Evolutionary conservation across 1,140 invertebrate species (phyloP).

Genomic region (Holcopasites calliopsidis): DNA sequence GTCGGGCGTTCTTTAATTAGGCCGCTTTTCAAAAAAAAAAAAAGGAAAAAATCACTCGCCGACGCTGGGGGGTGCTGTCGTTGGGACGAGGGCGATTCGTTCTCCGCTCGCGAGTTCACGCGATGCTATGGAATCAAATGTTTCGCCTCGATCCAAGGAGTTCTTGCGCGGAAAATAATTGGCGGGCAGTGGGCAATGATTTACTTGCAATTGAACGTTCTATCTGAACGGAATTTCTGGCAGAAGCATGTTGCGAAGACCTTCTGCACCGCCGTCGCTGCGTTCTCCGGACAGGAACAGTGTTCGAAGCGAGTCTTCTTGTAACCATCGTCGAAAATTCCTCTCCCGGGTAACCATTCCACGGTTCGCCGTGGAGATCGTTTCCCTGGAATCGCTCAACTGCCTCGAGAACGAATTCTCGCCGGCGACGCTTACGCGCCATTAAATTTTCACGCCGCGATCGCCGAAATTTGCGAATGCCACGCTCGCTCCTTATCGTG

Average conservation of each 20-base stretch:
- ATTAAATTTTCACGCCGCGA: slow-evolving; percentile 51
- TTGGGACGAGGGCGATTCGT: neutral
- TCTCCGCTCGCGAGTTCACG: neutral
- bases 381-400: neutral
- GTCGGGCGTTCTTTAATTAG: slow-evolving; percentile 71
- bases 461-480: slow-evolving; percentile 50
- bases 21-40: no score
- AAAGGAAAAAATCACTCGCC: slow-evolving; percentile 71
- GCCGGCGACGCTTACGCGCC: slow-evolving; percentile 36
- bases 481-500: slow-evolving; percentile 49
- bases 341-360: neutral
- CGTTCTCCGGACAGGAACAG: no score
- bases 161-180: no score
- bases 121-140: neutral
- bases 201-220: no score
- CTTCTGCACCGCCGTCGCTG: no score
- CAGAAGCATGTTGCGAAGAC: no score
- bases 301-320: neutral
- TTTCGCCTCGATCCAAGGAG: neutral
- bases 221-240: no score
- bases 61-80: neutral
- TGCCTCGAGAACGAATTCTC: neutral
- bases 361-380: neutral
- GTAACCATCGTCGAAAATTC: neutral
- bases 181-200: no score